Base-by-base conservation (phyloP, 2,113 vertebrate genomes). In the Sakesphorus luctuosus region DNA sequence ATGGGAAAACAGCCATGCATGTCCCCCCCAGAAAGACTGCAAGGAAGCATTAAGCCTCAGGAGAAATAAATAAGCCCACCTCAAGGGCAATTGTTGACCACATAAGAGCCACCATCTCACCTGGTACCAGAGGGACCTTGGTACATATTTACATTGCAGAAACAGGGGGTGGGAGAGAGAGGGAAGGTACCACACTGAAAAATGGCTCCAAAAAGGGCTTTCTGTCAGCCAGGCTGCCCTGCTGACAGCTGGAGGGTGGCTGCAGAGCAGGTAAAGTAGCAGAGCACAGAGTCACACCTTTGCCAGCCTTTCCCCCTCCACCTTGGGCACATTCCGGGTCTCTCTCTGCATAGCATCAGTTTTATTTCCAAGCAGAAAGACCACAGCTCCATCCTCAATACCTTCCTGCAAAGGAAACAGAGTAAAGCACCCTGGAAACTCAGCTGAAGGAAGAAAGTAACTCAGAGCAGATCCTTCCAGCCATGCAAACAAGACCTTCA, bases 281-380 rank as follows among this genome's bases (percentile, higher is more conserved):
- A 72, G 24, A 77, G 65, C 23, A 76, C 24, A 21, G 61, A 52
- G 26, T 68, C 89, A 95, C 66, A 99, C 98, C 98, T 98, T 96
- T 0, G 98, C 98, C 71, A 99, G 96, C 73, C 89, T 97, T 95
- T 97, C 97, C 7, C 98, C 98, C n/a, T 98, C 98, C 47, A 13
- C 52, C 44, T 33, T 94, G 19, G 96, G 93, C 74, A 99, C 98
- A 2, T 36, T 86, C 78, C 89, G 56, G 7, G 96, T 95, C 58
- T 91, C 73, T n/a, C 63, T 43, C 33, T 97, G 94, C 1, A 50
- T 93, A 74, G 97, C 89, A 94, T 98, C 98, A 35, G 84, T 74
- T 88, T 99, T 99, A 97, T 99, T 99, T 56, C 98, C 98, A 78
- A 99, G 97, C 72, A 99, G 97, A 97, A 99, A 98, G 44, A 98